phyloP scores from a whole-genome alignment of 2,888 invertebrate species.

The Pardosa pseudoannulata region DNA sequence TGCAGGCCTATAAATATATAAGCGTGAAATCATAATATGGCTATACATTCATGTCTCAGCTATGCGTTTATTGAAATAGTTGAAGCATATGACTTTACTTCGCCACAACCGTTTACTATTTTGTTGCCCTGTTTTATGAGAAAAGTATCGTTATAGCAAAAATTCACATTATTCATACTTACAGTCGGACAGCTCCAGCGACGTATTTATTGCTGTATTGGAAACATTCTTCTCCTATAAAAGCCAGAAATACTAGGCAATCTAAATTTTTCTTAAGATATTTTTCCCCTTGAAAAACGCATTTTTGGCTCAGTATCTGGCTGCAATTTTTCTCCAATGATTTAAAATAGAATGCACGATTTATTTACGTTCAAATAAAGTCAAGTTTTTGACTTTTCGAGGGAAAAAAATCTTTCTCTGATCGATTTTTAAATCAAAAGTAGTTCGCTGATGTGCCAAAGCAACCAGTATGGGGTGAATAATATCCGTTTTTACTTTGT shows the following conservation, averaged over 20 bases:
- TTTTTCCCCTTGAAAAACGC: background rate
- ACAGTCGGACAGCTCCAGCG: background rate
- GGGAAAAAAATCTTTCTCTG: background rate
- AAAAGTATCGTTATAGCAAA: background rate
- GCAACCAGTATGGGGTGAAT: background rate
- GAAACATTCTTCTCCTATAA: background rate
- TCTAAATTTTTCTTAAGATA: background rate
- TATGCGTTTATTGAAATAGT: no score
- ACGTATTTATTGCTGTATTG: background rate
- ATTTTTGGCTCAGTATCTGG: background rate
- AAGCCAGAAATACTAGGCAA: background rate
- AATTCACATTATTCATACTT: constrained; percentile 14
- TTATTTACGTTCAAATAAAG: constrained; percentile 1
- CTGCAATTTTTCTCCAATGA: background rate
- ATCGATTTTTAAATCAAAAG: background rate
- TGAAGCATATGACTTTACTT: no score
- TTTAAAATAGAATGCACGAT: background rate
- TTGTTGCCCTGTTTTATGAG: background rate
- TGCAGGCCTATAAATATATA: no score
- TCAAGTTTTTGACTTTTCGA: background rate
- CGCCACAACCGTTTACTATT: no score
- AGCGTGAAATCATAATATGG: no score
- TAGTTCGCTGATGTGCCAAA: constrained; percentile 2
- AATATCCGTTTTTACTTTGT: background rate
- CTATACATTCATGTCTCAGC: no score